Base-by-base conservation (phyloP, 2,113 vertebrate genomes). In the Aldabrachelys gigantea region DNA sequence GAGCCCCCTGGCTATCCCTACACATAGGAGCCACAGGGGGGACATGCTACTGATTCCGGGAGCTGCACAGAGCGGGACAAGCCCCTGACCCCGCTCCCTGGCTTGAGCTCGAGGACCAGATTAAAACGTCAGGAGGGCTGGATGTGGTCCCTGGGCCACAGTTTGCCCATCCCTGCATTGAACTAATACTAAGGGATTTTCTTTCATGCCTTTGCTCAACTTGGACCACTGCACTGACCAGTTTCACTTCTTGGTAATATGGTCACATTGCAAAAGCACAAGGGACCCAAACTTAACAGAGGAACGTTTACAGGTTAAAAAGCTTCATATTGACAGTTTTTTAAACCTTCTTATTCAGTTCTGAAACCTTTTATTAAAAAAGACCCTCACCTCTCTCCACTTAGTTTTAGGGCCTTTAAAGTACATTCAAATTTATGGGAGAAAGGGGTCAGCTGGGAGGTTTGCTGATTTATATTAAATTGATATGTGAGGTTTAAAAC, bases 221-320 rank as follows among this genome's bases (percentile, higher is more conserved):
- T 80, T 86, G 57, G 94, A 89, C 80, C n/a, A 92, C 65, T 81
- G 93, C 49, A 80, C 83, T 90, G 91, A 6, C 10, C 80, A 95
- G 47, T 44, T 94, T 56, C 31, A 83, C 41, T 85, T 95, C 47
- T 50, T 47, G 57, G 47, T 52, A 91, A 27, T 72, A 82, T 49
- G 81, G 91, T 3, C 86, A 41, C 72, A 92, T 38, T 83, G 44
- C 91, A 38, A n/a, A 59, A 91, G 31, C 24, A 44, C 12, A 27
- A 25, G 41, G 35, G 54, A 78, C 78, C n/a, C 9, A 56, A 38
- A 56, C 11, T 4, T 9, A 13, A 24, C 53, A 44, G 65, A 27
- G 10, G 75, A 82, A 5, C 0, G 1, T 54, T 81, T 84, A 79
- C 31, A 92, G 38, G 85, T 95, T 93, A 80, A 82, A 92, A 94